Evolutionary conservation across 2,888 invertebrate genomes (phyloP).

Genomic region (Tinea trinotella): DNA sequence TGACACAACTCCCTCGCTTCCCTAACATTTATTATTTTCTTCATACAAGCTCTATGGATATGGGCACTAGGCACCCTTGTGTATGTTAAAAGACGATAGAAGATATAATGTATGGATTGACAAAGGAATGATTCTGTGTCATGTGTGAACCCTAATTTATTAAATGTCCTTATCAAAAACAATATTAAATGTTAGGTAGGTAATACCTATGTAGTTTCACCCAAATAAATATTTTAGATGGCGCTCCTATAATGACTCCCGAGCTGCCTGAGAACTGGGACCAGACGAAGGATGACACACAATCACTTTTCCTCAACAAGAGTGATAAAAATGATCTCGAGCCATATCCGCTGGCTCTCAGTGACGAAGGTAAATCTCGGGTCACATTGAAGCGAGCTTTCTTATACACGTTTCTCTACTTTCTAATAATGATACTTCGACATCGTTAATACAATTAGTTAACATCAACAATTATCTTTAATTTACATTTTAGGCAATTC

Average conservation of each 20-base stretch:
- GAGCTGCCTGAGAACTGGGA: slow-evolving; percentile 69
- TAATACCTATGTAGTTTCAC: background rate
- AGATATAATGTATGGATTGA: too few relatives aligned
- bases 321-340: slow-evolving; percentile 69
- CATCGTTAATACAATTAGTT: background rate
- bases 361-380: slow-evolving; percentile 56
- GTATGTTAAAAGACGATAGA: too few relatives aligned
- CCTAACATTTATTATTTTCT: too few relatives aligned
- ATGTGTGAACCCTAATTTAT: slow-evolving; percentile 16
- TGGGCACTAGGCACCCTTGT: too few relatives aligned
- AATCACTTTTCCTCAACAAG: slow-evolving; percentile 66
- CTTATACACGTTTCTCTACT: background rate
- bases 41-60: too few relatives aligned
- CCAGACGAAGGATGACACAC: slow-evolving; percentile 67
- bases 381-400: slow-evolving; percentile 17
- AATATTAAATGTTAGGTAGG: background rate
- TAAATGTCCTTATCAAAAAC: background rate
- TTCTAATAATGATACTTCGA: background rate
- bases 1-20: too few relatives aligned
- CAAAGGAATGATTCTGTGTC: too few relatives aligned
- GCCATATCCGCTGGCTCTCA: slow-evolving; percentile 65
- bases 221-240: slow-evolving; percentile 40
- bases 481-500: slow-evolving; percentile 41
- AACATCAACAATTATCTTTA: background rate
- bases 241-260: slow-evolving; percentile 51